Conservation (phyloP, 2,113 vertebrate species). For the Pica pica region DNA sequence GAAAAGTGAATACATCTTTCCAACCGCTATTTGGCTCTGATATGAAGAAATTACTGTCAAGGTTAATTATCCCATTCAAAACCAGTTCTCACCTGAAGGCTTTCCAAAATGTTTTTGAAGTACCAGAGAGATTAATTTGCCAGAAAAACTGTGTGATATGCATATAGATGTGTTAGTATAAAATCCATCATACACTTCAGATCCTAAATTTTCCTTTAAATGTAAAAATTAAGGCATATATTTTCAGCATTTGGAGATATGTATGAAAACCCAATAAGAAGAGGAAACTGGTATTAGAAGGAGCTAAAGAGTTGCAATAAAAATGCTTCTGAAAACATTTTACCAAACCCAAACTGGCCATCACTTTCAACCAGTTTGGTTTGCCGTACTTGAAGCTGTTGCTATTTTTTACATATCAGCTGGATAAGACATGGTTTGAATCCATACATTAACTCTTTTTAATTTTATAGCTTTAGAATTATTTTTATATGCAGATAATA, state of each 20-base stretch:
- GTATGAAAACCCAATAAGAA: neutral
- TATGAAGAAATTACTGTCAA: constrained; percentile 61
- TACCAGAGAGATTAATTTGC: constrained; percentile 40
- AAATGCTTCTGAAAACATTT: neutral
- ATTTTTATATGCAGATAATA: neutral
- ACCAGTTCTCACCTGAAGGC: constrained; percentile 57
- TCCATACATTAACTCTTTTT: neutral
- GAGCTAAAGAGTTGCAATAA: neutral
- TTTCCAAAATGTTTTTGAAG: constrained; percentile 58
- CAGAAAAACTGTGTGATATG: constrained; percentile 1
- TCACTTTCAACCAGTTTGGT: neutral
- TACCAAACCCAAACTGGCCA: neutral
- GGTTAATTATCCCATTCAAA: constrained; percentile 66
- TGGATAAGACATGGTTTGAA: neutral
- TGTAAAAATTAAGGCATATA: neutral
- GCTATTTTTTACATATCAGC: neutral
- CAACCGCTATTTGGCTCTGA: constrained; percentile 23
- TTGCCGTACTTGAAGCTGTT: neutral
- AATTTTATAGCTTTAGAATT: neutral
- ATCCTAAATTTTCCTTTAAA: neutral
- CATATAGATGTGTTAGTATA: neutral
- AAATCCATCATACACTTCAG: neutral
- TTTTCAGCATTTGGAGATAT: neutral
- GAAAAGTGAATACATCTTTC: constrained; percentile 62
- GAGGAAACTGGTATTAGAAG: neutral